Percentiles rank a stretch among this genome's conserved stretches.
Evolutionary conservation across 2,113 vertebrate species (phyloP).

Genomic region (Caranx ignobilis): DNA sequence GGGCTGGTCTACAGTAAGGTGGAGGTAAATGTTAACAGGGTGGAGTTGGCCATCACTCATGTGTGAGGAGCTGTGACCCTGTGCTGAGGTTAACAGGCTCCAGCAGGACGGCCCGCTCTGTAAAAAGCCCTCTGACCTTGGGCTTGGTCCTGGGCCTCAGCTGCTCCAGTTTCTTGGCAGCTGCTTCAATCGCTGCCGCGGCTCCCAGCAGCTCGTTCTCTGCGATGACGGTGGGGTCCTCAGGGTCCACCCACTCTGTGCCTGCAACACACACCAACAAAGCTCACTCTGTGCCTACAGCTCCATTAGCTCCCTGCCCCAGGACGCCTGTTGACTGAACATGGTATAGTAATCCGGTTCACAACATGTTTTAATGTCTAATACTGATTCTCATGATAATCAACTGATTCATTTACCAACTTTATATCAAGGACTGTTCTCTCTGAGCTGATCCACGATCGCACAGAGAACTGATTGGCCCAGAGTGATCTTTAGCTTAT

Average conservation of each 20-base stretch:
- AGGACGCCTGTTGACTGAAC: not conserved
- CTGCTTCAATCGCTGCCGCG: conserved; percentile 97
- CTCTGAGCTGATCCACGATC: not conserved
- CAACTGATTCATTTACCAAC: too few species aligned
- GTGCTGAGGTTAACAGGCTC: conserved; percentile 42
- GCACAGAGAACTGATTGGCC: not conserved
- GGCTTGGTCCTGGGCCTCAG: conserved; percentile 96
- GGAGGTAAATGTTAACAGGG: conserved; percentile 23
- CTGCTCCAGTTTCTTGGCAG: conserved; percentile 98
- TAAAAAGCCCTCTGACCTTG: conserved; percentile 86
- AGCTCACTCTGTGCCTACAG: not conserved
- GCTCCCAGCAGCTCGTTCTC: conserved; percentile 97
- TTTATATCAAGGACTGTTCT: not conserved
- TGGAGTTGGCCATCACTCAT: conserved; percentile 1
- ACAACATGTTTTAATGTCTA: too few species aligned
- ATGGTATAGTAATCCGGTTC: not conserved
- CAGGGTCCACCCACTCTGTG: conserved; percentile 95
- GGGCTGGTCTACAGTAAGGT: conserved; percentile 1
- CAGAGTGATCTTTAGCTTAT: not conserved
- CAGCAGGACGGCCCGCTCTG: conserved; percentile 46
- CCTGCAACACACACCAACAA: conserved; percentile 60
- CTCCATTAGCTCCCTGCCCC: not conserved
- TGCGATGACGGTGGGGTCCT: conserved; percentile 96
- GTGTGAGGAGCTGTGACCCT: conserved; percentile 26
- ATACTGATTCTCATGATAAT: too few species aligned